These are phyloP conservation scores for Microvelia longipes DNA, from an alignment of 1,140 invertebrate genomes.

Conservation along the genomic window DNA sequence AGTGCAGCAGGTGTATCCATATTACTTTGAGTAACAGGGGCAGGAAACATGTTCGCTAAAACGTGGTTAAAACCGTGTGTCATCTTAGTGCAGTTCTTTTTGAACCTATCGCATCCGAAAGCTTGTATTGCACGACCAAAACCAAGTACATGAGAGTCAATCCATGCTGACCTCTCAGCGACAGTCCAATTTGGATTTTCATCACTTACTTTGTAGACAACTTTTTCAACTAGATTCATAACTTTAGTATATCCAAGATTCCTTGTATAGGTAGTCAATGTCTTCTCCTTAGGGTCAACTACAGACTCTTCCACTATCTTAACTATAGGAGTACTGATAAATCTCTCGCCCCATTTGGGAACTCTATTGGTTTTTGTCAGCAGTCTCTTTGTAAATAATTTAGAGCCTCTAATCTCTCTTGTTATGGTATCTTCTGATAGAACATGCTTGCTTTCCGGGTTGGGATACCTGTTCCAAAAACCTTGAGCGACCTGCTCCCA, in stretches of 20 bases:
- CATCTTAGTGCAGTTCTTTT: slow-evolving; percentile 67
- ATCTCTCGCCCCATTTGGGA: slow-evolving; percentile 82
- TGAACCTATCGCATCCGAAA: slow-evolving; percentile 74
- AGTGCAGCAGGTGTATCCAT: slow-evolving; percentile 4
- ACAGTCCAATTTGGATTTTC: slow-evolving; percentile 57
- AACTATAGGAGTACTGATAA: slow-evolving; percentile 60
- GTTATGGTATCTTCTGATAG: slow-evolving; percentile 77
- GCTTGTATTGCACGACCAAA: slow-evolving; percentile 73
- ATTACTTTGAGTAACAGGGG: slow-evolving; percentile 28
- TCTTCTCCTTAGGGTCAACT: slow-evolving; percentile 66
- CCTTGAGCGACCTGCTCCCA: slow-evolving; percentile 82
- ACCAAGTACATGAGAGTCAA: slow-evolving; percentile 73
- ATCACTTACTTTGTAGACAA: slow-evolving; percentile 54
- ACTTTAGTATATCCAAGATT: slow-evolving; percentile 79
- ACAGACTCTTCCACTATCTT: slow-evolving; percentile 84
- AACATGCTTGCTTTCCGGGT: slow-evolving; percentile 83
- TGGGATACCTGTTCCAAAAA: slow-evolving; percentile 84
- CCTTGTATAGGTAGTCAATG: slow-evolving; percentile 67
- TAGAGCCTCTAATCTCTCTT: slow-evolving; percentile 57
- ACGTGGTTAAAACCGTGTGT: slow-evolving; percentile 69
- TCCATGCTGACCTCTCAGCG: slow-evolving; percentile 62
- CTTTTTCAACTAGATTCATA: slow-evolving; percentile 79
- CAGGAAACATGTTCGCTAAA: slow-evolving; percentile 51
- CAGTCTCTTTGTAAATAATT: slow-evolving; percentile 65
- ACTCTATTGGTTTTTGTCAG: slow-evolving; percentile 81